Percentiles rank a stretch among this genome's conserved stretches.
Conservation (phyloP, 2,888 invertebrate species). For the Cepaea hortensis region DNA sequence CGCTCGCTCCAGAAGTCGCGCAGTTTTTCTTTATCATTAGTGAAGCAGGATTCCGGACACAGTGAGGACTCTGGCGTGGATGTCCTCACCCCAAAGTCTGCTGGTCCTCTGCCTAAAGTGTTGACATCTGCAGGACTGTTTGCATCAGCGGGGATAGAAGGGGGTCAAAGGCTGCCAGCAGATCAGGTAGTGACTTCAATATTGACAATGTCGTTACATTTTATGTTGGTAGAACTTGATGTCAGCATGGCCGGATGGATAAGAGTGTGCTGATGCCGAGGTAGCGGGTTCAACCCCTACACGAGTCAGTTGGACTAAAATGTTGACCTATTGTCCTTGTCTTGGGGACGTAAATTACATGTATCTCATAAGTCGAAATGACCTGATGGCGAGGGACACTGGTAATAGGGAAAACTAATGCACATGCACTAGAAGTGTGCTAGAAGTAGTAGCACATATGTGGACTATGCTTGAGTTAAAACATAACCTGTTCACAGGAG, state of each 20-base stretch:
- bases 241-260: too few relatives aligned
- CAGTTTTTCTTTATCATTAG: constrained; percentile 50
- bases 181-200: constrained; percentile 9
- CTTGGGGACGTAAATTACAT: too few relatives aligned
- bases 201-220: not conserved
- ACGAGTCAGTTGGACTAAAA: too few relatives aligned
- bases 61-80: constrained; percentile 72
- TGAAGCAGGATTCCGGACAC: constrained; percentile 64
- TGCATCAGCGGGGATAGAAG: not conserved
- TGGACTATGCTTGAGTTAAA: not conserved
- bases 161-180: constrained; percentile 24
- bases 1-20: constrained; percentile 50
- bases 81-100: constrained; percentile 61
- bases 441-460: not conserved
- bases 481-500: too few relatives aligned
- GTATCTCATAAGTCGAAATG: too few relatives aligned
- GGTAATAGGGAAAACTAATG: too few relatives aligned
- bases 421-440: too few relatives aligned
- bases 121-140: constrained; percentile 28
- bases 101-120: constrained; percentile 44
- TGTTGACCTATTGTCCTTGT: too few relatives aligned
- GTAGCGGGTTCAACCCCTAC: too few relatives aligned
- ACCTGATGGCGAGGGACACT: too few relatives aligned
- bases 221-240: not conserved
- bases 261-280: too few relatives aligned